Base-by-base conservation (phyloP, 2,113 vertebrate genomes). In the Labeo catla region DNA sequence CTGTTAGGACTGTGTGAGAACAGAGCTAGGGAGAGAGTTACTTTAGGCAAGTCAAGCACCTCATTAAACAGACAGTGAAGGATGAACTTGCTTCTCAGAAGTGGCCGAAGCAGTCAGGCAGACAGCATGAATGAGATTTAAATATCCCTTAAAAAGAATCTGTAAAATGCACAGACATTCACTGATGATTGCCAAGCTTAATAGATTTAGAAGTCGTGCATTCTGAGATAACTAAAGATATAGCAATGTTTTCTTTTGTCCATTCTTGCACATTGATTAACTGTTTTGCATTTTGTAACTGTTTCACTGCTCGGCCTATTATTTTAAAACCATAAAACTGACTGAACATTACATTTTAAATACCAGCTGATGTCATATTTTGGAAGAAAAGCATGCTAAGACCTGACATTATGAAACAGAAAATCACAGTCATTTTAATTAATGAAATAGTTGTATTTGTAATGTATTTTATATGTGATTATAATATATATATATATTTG, bases 61-160 rank as follows among this genome's bases (percentile, higher is more conserved):
- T 89, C 85, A 77, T 89, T 89, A 89, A 84, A 84, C 82, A 89
- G 88, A 89, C 88, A 86, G 87, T 84, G 81, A 86, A 59, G 72
- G 76, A 87, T 86, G 85, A 49, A 81, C 76, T 50, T 84, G 82
- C 81, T 76, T 52, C 3, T n/a, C 19, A 76, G 81, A 70, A 76
- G 45, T 70, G 81, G 72, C 57, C 8, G 15, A 84, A 83, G 66
- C 85, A 87, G 68, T 43, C 74, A 86, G 54, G 76, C 74, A 81
- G 47, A 84, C 23, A 86, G 81, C 78, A 76, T 10, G 16, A 57
- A 80, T 54, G 45, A 74, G 65, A 70, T 70, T 43, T 70, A 21
- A 70, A 70, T 16, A 70, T 70, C 15, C 8, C 66, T 70, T 19
- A 70, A 39, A 70, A 15, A 66, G 59, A 78, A 81, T 87, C 34